phyloP scores from a whole-genome alignment of 2,113 vertebrate genomes.

The Parus major region DNA sequence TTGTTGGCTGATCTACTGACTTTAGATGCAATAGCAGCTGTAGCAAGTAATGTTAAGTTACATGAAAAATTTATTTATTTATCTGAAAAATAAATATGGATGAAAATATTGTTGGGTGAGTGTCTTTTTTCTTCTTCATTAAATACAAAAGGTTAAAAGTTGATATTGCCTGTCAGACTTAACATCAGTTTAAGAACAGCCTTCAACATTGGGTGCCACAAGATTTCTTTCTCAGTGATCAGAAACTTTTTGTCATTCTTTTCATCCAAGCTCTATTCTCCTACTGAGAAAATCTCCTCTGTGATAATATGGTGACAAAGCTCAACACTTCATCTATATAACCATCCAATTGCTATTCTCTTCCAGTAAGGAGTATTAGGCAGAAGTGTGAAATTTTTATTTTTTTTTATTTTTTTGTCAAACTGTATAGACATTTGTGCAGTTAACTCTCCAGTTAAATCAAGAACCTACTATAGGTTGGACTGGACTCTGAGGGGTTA shows the following conservation, averaged over 20 bases:
- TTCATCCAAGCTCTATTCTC: background rate
- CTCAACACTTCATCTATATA: background rate
- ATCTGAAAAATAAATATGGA: background rate
- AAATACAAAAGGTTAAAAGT: background rate
- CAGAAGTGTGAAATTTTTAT: fast-evolving
- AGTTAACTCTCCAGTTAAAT: background rate
- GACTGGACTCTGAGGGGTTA: background rate
- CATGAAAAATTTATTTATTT: fast-evolving
- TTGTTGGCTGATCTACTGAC: background rate
- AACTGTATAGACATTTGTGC: background rate
- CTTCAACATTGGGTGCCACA: background rate
- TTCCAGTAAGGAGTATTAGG: background rate
- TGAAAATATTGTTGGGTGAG: background rate
- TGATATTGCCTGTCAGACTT: background rate
- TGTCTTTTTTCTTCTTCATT: background rate
- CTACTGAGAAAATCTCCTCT: background rate
- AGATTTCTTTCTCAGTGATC: background rate
- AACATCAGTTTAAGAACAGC: background rate
- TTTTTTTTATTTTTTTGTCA: background rate
- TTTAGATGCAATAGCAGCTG: background rate
- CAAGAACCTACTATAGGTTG: background rate
- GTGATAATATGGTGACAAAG: background rate
- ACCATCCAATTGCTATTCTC: background rate
- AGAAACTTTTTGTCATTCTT: background rate
- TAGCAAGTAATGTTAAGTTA: background rate